These are phyloP conservation scores for Aleiodes alternator DNA, from an alignment of 2,888 invertebrate species.

Conservation along the genomic window DNA sequence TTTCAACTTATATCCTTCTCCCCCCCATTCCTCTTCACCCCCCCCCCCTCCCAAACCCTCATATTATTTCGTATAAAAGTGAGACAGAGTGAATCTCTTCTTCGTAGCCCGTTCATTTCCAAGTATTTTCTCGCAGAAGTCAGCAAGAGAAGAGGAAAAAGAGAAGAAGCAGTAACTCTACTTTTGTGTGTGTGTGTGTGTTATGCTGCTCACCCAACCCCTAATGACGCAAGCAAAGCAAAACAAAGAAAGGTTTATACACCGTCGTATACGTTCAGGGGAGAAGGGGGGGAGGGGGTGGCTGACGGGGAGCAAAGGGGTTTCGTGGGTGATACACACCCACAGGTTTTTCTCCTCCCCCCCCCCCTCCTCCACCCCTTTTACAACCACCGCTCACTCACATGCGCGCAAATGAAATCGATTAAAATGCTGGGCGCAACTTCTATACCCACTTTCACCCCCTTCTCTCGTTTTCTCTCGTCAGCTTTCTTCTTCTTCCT, in stretches of 20 bases:
- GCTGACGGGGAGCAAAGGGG: constrained; percentile 5
- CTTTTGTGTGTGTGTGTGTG: constrained; percentile 4
- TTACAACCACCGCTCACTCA: constrained; percentile 75
- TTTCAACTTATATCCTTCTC: constrained; percentile 52
- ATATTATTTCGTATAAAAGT: constrained; percentile 26
- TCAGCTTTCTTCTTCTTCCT: constrained; percentile 40
- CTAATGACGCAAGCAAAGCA: constrained; percentile 78
- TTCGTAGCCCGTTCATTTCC: constrained; percentile 45
- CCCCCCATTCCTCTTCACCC: constrained; percentile 35
- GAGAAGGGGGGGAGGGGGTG: too few species aligned
- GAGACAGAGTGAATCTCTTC: constrained; percentile 48
- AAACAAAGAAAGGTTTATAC: constrained; percentile 78
- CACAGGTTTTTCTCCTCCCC: constrained; percentile 29
- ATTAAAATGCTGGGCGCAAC: constrained; percentile 82
- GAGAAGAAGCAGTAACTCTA: constrained; percentile 30
- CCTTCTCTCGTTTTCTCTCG: constrained; percentile 48
- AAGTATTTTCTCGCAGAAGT: constrained; percentile 33
- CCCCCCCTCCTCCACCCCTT: constrained; percentile 26
- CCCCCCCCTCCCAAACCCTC: not conserved
- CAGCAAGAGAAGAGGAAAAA: not conserved
- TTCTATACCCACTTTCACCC: constrained; percentile 76
- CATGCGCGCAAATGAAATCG: constrained; percentile 83
- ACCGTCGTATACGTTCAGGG: constrained; percentile 70
- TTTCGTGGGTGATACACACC: constrained; percentile 32
- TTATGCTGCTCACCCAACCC: constrained; percentile 65